Percentiles rank a stretch among this genome's conserved stretches.
phyloP scores from a whole-genome alignment of 1,140 invertebrate species.

The Pseudomyrmex sp. region DNA sequence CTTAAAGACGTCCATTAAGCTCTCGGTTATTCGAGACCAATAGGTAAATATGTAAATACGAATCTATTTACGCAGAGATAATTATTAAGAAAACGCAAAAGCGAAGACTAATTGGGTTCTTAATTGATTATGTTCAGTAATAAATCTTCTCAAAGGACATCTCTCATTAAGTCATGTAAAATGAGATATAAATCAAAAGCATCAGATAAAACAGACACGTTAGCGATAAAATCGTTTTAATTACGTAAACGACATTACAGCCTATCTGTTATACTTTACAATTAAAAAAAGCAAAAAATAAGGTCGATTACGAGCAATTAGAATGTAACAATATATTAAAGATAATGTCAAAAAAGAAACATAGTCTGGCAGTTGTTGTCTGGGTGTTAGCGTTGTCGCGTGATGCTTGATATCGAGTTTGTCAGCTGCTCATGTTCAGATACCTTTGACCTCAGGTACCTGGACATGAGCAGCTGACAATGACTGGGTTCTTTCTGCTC shows the following conservation, averaged over 20 bases:
- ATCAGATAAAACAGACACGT: background rate
- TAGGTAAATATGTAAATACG: constrained; percentile 21
- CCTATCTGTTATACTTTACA: too few species aligned
- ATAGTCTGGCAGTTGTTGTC: too few species aligned
- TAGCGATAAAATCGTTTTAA: background rate
- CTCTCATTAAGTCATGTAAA: background rate
- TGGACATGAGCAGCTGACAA: too few species aligned
- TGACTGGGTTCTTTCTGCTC: too few species aligned
- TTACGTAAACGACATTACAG: background rate
- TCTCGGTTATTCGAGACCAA: constrained; percentile 35
- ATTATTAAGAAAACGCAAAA: constrained; percentile 16
- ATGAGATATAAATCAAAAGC: background rate
- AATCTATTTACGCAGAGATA: constrained; percentile 47
- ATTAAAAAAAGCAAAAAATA: too few species aligned
- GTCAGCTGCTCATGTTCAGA: too few species aligned
- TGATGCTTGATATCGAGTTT: too few species aligned
- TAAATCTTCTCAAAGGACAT: background rate
- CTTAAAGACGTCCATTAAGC: constrained; percentile 49
- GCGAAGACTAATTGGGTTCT: background rate
- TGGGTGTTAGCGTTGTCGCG: too few species aligned
- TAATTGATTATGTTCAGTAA: constrained; percentile 20
- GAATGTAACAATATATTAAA: too few species aligned
- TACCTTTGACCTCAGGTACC: too few species aligned
- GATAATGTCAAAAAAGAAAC: too few species aligned
- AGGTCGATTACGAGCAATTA: too few species aligned